Base-by-base conservation (phyloP, 2,888 invertebrate genomes). In the Busseola fusca region DNA sequence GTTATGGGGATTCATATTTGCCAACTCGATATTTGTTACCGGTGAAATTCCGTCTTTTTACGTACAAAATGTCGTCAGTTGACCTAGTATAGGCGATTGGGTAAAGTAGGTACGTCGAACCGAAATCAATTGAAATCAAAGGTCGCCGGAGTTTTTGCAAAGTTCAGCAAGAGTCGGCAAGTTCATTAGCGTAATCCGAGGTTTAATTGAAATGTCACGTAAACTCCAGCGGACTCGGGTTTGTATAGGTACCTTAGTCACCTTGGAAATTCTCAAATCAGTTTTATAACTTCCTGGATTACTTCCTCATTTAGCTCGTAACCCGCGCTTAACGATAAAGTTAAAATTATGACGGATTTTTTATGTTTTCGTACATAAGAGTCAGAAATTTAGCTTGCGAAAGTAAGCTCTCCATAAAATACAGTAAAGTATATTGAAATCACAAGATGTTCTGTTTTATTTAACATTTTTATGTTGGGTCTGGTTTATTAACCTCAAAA, bases 121-220 rank as follows among this genome's bases (percentile, higher is more conserved):
- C 83, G 79, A 80, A 88, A 91, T 90, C 89, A 90, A 90, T 89
- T 84, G 85, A 87, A 88, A 74, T 87, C 86, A 83, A 85, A 86
- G 85, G 86, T 88, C 84, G 68, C 58, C 57, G 40, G 82, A 91
- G 89, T 90, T 92, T 92, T 89, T 88, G 82, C 84, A 65, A 89
- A 91, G 88, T 91, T 91, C 80, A 83, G 75, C 83, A 74, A 83
- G 84, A 86, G 85, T 82, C 76, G 80, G 71, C 74, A 82, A 88
- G 89, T 92, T 92, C 90, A 91, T 92, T 92, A 91, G 88, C 83
- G 86, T 90, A 91, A 90, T 88, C 87, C 87, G 83, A 84, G 82
- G 87, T 89, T 91, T 93, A 92, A 93, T 93, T 93, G 91, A 91
- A 93, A 92, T 90, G 89, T 92, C 90, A 91, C 88, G 88, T 86